Evolutionary conservation across 2,888 invertebrate genomes (phyloP), one percentile per base, ranked within the genome.

Genomic region (Aporophyla nigra): DNA sequence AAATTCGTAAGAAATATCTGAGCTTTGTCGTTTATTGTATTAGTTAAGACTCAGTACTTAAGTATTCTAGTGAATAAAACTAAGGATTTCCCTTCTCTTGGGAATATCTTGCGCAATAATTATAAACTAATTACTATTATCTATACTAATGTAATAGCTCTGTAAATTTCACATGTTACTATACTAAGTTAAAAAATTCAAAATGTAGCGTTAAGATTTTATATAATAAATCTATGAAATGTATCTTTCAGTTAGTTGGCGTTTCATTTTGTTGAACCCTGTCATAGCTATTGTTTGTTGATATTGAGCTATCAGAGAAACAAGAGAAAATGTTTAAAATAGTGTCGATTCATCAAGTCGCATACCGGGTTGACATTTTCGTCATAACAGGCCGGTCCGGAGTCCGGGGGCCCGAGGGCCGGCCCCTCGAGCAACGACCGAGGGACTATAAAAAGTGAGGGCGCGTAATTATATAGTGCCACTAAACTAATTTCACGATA

Each of bases 401-500:
- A 19, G 53, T 10, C 53, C 68, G 59, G 58, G 87, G 89, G 91
- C 89, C 88, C 86, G 75, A 86, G 89, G 91, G 89, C 89, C 85
- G 76, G 83, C 85, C 87, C 88, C 85, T 83, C 88, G 78, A 77
- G 82, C 88, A 77, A 70, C 89, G 88, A 85, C 87, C 88, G 89
- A 91, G 93, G 94, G 94, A 90, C 93, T 90, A 95, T 95, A 96
- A 96, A 96, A 96, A 96, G 92, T 93, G 92, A 93, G 96, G 95
- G 94, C 92, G 92, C 95, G 94, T 96, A 96, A 96, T 96, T 96
- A 96, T 96, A 96, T 96, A 96, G 96, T 96, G 95, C 95, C 95
- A 96, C 95, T 96, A 96, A 96, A 96, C 96, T 96, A 96, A 96
- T 96, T 96, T 96, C 96, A 96, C 96, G 96, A 96, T 96, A 96